Evolutionary conservation across 2,113 vertebrate genomes (phyloP), one percentile per base, ranked within the genome.

Genomic region (Solea solea): DNA sequence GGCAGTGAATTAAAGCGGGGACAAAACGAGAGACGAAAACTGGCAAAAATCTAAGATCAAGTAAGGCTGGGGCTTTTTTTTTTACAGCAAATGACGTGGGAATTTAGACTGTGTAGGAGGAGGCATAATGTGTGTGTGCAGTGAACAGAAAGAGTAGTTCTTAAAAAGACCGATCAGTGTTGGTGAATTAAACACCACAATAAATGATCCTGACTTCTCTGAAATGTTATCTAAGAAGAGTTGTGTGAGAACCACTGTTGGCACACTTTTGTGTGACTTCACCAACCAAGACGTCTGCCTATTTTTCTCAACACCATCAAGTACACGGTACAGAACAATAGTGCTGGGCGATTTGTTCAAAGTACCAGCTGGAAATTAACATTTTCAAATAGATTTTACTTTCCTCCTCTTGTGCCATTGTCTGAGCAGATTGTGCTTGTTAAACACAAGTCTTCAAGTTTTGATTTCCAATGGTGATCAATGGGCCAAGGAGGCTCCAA

Each of bases 21-120:
- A 82, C 80, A 86, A 75, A 61, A 77, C 76, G 56, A 50, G 34
- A 70, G 67, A 67, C 9, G 0, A 55, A 84, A 84, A 80, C 57
- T 65, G 74, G 66, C 83, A 40, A 85, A 85, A 88, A 86, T 89
- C 65, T 57, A 39, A 83, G 72, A 85, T 86, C 72, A 77, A 78
- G 82, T 50, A 72, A 78, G 48, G 64, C 73, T 69, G 59, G 76
- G 42, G 69, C 71, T 21, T 21, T 86, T 87, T 21, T 21, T 86
- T 87, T 83, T 65, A 72, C 54, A 68, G 58, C 15, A 1, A 81
- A 63, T 65, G 66, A 56, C 61, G 46, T 27, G 75, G 72, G 71
- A 73, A 61, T 78, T 72, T 75, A 67, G 80, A 71, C 63, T 52
- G 80, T 75, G 69, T 83, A 78, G 76, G 68, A 71, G 72, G 53